Evolutionary conservation across 2,113 vertebrate species (phyloP).

Genomic region (Mionectes macconnelli): DNA sequence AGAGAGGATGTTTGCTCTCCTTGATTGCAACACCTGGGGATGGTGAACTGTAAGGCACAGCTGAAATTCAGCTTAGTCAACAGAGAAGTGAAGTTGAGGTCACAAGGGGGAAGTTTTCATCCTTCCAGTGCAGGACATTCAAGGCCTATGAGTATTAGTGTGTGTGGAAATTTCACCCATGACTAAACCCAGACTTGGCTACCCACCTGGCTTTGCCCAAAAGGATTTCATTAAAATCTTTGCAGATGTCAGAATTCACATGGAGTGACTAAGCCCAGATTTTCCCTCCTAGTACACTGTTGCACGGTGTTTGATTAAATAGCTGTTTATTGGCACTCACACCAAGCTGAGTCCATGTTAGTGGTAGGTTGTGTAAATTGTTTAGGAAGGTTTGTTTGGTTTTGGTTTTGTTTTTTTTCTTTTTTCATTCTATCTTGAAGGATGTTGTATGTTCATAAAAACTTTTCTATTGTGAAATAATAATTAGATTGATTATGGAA

Average conservation of each 20-base stretch:
- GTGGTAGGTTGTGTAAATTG: not conserved
- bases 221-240: constrained; percentile 11
- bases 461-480: not conserved
- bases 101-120: not conserved
- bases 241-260: constrained; percentile 1
- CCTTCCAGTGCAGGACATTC: not conserved
- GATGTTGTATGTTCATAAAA: not conserved
- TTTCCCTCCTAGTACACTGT: not conserved
- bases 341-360: not conserved
- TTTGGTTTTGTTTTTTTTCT: not conserved
- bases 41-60: not conserved
- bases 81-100: not conserved
- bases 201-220: not conserved
- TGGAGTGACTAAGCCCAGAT: not conserved
- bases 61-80: constrained; percentile 21
- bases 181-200: constrained; percentile 21
- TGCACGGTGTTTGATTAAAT: not conserved
- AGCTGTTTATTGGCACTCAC: not conserved
- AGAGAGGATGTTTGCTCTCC: not conserved
- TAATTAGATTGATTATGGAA: not conserved
- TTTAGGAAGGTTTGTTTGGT: not conserved
- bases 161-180: constrained; percentile 19
- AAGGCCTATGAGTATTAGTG: not conserved
- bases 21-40: constrained; percentile 5
- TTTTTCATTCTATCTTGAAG: not conserved